Base-by-base conservation (phyloP, 2,113 vertebrate species). In the Colistium nudipinnis region DNA sequence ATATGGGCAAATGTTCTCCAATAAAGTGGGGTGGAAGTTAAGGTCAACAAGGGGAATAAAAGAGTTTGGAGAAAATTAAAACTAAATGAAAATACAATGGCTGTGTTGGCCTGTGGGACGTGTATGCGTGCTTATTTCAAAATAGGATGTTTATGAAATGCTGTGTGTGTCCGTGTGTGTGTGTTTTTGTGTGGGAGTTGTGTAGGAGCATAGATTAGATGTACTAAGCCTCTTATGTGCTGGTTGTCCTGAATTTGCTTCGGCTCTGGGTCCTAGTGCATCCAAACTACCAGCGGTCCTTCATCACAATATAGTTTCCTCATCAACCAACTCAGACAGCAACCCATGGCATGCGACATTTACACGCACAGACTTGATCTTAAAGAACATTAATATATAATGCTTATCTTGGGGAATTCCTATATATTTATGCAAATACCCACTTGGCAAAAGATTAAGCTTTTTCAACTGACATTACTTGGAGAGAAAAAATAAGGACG, bases 201-300 rank as follows among this genome's bases (percentile, higher is more conserved):
- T 82, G 81, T 76, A 51, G 62, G 59, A 70, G 72, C 78, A 70
- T 84, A 92, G 93, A 93, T 93, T 93, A 93, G 86, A 92, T 89
- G 84, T 55, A 67, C 80, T 93, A 93, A 94, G 88, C 92, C 79
- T 92, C 93, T 94, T 94, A 93, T 89, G 84, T 86, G 87, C 62
- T 78, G 82, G 81, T 79, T 91, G 92, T 91, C 90, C 91, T 92
- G 89, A 91, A 93, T 94, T 90, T 92, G 68, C 66, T 73, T 81
- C 57, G 62, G 45, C 78, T 57, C 89, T 65, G 89, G 92, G 92
- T 93, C 92, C 92, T 93, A 93, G 87, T 80, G 91, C 86, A 0
- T 80, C 59, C 31, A 36, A 22, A 47, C 45, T 55, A 62, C 9
- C 49, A 43, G 45, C 80, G 60, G 53, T 44, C 49, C 35, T 39